phyloP scores from a whole-genome alignment of 2,888 invertebrate species.

The Vandiemenella viatica region DNA sequence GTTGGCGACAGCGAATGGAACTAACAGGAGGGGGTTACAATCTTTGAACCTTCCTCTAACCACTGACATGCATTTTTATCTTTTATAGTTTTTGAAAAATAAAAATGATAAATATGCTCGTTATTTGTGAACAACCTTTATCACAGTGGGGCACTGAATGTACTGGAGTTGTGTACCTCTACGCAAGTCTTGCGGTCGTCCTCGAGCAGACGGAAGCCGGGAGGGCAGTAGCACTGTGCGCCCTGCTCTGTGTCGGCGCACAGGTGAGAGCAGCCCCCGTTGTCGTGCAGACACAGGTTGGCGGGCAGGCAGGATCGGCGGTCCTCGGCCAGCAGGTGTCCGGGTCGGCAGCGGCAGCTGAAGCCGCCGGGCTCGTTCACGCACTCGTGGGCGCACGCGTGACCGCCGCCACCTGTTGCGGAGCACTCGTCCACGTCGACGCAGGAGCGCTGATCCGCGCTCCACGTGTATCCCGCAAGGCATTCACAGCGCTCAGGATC shows the following conservation, averaged over 20 bases:
- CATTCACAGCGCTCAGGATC: constrained; percentile 13
- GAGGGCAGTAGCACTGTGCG: constrained; percentile 30
- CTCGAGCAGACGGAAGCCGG: constrained; percentile 32
- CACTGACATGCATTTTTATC: too few relatives aligned
- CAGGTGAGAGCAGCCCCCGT: constrained; percentile 40
- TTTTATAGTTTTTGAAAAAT: too few relatives aligned
- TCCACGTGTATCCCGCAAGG: constrained; percentile 8
- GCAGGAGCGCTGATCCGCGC: constrained; percentile 8
- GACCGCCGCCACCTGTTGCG: constrained; percentile 17
- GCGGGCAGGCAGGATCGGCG: constrained; percentile 19
- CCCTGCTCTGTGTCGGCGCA: constrained; percentile 25
- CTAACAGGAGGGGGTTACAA: too few relatives aligned
- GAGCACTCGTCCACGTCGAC: constrained; percentile 28
- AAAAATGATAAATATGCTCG: too few relatives aligned
- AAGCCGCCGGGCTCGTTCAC: constrained; percentile 23
- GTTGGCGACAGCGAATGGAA: too few relatives aligned
- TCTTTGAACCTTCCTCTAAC: too few relatives aligned
- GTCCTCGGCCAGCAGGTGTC: constrained; percentile 17
- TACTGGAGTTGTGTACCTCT: too few relatives aligned
- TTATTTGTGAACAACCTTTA: too few relatives aligned
- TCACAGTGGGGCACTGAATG: too few relatives aligned
- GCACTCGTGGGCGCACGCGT: constrained; percentile 23
- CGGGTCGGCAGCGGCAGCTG: constrained; percentile 23
- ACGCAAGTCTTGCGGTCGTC: constrained; percentile 24
- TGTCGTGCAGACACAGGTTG: constrained; percentile 30